Evolutionary conservation across 2,888 invertebrate species (phyloP).

Genomic region (Zelleria hepariella): DNA sequence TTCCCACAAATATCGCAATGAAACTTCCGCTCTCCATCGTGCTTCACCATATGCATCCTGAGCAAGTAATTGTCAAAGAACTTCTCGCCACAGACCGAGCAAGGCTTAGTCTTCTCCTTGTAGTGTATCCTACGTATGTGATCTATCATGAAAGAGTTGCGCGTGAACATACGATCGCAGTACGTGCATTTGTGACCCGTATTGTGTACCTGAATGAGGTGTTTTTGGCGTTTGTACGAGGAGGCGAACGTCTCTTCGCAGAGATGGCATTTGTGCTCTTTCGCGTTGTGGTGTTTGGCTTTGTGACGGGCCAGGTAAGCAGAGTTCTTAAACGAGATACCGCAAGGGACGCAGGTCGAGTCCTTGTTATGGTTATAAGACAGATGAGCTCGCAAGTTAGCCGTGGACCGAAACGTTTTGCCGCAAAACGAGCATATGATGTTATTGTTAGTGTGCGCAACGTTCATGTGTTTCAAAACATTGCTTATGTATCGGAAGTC

Average conservation of each 20-base stretch:
- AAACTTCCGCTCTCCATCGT: conserved; percentile 67
- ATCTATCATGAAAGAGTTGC: conserved; percentile 60
- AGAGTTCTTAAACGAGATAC: conserved; percentile 47
- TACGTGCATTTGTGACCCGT: conserved; percentile 53
- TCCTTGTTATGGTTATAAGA: conserved; percentile 46
- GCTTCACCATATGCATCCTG: conserved; percentile 65
- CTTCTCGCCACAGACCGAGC: conserved; percentile 50
- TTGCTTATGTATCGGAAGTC: conserved; percentile 49
- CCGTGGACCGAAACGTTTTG: conserved; percentile 40
- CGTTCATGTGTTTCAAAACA: conserved; percentile 48
- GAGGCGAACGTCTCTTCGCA: conserved; percentile 63
- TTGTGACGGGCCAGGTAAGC: conserved; percentile 50
- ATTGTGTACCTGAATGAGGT: conserved; percentile 61
- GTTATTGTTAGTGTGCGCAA: conserved; percentile 52
- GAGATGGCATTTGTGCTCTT: conserved; percentile 50
- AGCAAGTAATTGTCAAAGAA: conserved; percentile 56
- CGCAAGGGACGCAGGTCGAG: conserved; percentile 47
- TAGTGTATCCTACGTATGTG: conserved; percentile 57
- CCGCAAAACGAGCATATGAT: conserved; percentile 60
- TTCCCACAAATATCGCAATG: conserved; percentile 72
- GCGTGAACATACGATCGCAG: conserved; percentile 56
- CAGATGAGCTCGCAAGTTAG: conserved; percentile 50
- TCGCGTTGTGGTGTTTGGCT: conserved; percentile 50
- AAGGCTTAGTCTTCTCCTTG: conserved; percentile 56
- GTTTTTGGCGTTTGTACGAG: conserved; percentile 64